Base-by-base conservation (phyloP, 2,797 vertebrate genomes). In the Periparus ater region DNA sequence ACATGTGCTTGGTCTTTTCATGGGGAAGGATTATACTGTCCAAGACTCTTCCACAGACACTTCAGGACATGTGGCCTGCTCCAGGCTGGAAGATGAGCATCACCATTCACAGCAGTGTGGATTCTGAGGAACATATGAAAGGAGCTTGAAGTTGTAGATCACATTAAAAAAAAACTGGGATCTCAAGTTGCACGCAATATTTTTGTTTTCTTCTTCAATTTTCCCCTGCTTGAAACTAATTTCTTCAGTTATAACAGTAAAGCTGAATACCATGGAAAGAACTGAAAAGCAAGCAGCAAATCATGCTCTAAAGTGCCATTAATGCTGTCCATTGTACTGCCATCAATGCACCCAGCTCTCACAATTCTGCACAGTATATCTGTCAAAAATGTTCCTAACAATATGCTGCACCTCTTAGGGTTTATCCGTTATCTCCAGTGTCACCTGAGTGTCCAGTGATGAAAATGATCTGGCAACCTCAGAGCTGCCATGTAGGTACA, bases 1-100 rank as follows among this genome's bases (percentile, higher is more conserved):
- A 81, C 16, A 44, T 0, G 0, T 25, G 40, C 12, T 29, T 48
- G 36, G 32, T 73, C 1, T 1, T 44, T 62, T 63, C 30, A 78
- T 32, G 38, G 25, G 51, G 48, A 70, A 34, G 34, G 45, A 77
- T 48, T 88, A 55, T 17, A 83, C 34, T 7, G 42, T 73, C 57
- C 1, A 3, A 67, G 32, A 30, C 13, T 75, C 42, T 79, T 88
- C 29, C 81, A 73, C 50, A 76, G 66, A 77, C 62, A 58, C 74
- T 50, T 62, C 29, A 63, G 81, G 62, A 81, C 29, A 36, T 9
- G 48, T n/a, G 65, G 74, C 14, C 42, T 53, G 65, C 40, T 93
- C 45, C 54, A 87, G n/a, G 30, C 47, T 74, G n/a, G 27, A 89
- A 74, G n/a, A 70, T 8, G 10, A 82, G 47, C 75, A 86, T 45